A percentile compares a stretch with the other conserved stretches of the same genome.
phyloP scores from a whole-genome alignment of 2,888 invertebrate genomes.

The Luffia ferchaultella region DNA sequence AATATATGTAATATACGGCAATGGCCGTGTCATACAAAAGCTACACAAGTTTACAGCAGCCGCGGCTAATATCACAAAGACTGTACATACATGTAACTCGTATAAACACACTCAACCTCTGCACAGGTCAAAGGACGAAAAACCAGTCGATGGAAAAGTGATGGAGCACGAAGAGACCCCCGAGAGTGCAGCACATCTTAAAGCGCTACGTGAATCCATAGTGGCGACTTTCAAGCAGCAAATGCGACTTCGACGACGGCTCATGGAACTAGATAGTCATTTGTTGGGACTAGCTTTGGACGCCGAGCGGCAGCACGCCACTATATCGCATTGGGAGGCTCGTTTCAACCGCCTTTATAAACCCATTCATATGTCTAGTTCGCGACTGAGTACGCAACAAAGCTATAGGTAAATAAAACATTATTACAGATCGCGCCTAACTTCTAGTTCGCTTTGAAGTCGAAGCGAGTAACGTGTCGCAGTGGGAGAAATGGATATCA shows the following conservation, averaged over 20 bases:
- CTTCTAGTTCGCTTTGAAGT: too few species aligned
- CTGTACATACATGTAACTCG: too few species aligned
- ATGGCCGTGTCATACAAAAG: too few species aligned
- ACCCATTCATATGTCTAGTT: constrained; percentile 61
- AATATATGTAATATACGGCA: too few species aligned
- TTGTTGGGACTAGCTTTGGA: constrained; percentile 87
- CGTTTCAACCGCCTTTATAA: constrained; percentile 80
- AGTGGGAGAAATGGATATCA: too few species aligned
- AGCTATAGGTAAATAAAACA: constrained; percentile 52
- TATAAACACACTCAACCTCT: too few species aligned
- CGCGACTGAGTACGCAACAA: constrained; percentile 69
- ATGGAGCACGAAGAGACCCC: constrained; percentile 31
- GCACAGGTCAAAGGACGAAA: constrained; percentile 52
- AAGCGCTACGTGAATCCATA: constrained; percentile 82
- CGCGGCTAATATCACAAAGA: too few species aligned
- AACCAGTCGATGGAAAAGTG: constrained; percentile 26
- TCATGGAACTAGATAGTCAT: constrained; percentile 93
- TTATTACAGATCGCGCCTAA: too few species aligned
- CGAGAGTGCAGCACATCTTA: constrained; percentile 57
- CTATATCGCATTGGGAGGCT: constrained; percentile 91
- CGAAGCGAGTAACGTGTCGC: too few species aligned
- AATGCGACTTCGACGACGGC: constrained; percentile 80
- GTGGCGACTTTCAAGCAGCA: constrained; percentile 91
- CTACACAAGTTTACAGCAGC: too few species aligned
- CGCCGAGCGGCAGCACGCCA: constrained; percentile 86